These are phyloP conservation scores for Trileptium ribeirensis DNA, from an alignment of 2,888 invertebrate species.

Conservation along the genomic window DNA sequence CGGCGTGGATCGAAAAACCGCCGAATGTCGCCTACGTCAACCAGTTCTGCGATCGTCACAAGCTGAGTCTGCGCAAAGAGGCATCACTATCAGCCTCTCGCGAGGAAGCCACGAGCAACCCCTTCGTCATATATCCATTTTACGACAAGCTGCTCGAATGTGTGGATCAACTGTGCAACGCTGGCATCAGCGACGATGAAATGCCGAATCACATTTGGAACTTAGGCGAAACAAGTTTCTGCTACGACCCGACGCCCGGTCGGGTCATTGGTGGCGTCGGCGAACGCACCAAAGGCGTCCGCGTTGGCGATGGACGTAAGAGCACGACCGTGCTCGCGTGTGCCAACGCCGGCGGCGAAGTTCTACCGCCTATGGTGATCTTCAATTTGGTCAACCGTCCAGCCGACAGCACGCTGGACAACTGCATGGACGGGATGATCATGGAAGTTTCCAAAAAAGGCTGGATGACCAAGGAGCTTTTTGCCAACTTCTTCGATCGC, in stretches of 20 bases:
- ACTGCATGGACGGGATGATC: background rate
- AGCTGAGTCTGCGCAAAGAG: background rate
- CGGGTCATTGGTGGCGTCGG: background rate
- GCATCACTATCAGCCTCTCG: background rate
- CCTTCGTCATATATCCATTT: background rate
- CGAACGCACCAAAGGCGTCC: background rate
- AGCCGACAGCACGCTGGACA: background rate
- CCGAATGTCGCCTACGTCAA: background rate
- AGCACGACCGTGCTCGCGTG: background rate
- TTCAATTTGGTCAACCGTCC: background rate
- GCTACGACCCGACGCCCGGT: background rate
- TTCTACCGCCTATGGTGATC: background rate
- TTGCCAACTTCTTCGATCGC: background rate
- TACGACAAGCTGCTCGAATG: background rate
- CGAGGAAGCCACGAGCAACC: background rate
- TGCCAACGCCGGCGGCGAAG: background rate
- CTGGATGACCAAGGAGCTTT: slow-evolving; percentile 5
- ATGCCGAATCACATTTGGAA: background rate
- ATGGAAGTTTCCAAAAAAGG: slow-evolving; percentile 1
- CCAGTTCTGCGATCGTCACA: background rate
- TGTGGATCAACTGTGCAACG: background rate
- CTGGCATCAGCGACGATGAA: background rate
- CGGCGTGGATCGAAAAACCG: background rate
- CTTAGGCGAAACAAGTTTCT: no score
- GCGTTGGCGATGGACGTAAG: background rate